These are phyloP conservation scores for Garra rufa DNA, from an alignment of 2,113 vertebrate genomes.

Conservation along the genomic window DNA sequence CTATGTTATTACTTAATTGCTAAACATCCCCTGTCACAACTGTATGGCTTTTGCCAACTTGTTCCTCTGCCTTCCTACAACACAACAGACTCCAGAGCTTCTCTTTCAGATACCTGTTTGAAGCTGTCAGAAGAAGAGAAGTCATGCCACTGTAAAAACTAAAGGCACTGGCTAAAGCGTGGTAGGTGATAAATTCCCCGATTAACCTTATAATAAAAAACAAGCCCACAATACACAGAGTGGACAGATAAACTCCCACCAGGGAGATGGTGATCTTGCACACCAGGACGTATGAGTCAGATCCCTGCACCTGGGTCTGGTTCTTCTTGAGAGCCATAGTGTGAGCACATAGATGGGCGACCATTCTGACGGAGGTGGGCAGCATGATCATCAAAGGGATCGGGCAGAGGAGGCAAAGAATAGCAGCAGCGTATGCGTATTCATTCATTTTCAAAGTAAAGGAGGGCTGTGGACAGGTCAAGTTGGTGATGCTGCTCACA, in stretches of 20 bases:
- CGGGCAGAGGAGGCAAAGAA: conserved; percentile 49
- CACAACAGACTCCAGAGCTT: conserved; percentile 50
- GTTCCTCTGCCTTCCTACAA: conserved; percentile 10
- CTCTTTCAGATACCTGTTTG: conserved; percentile 61
- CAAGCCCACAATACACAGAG: conserved; percentile 46
- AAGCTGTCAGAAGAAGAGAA: conserved; percentile 52
- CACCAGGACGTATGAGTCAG: conserved; percentile 59
- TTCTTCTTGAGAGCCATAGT: conserved; percentile 49
- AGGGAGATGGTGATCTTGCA: conserved; percentile 62
- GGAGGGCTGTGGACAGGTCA: neutral
- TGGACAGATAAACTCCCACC: conserved; percentile 59
- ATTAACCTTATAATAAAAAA: conserved; percentile 34
- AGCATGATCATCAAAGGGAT: conserved; percentile 58
- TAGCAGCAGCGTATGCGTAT: conserved; percentile 12
- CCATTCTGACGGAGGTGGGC: conserved; percentile 57
- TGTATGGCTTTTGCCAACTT: conserved; percentile 8
- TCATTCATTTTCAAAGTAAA: conserved; percentile 27
- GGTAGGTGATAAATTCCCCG: neutral
- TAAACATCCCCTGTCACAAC: conserved; percentile 15
- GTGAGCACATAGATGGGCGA: conserved; percentile 59
- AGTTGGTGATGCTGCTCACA: neutral
- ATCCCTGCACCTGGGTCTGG: conserved; percentile 38
- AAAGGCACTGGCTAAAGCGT: conserved; percentile 39
- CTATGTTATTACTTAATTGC: neutral
- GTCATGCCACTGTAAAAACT: conserved; percentile 57